Evolutionary conservation across 2,797 vertebrate genomes (phyloP), one percentile per base, ranked within the genome.

Genomic region (Bucorvus abyssinicus): DNA sequence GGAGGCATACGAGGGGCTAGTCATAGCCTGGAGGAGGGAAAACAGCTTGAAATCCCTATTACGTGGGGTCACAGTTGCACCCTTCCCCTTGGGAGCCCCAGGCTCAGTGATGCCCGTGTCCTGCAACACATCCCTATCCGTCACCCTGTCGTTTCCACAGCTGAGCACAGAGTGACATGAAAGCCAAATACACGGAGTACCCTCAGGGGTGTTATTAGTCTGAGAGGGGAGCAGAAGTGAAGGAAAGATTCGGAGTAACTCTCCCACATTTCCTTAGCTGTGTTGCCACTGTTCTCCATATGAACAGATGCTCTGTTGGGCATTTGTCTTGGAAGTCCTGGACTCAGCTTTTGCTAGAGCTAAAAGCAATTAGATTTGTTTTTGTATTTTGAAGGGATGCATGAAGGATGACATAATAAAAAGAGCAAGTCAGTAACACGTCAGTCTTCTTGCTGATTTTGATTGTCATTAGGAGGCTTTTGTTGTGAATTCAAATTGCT

Each of bases 251-350:
- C 2, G 0, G 36, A 87, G 12, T 47, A 55, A 38, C 16, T 24
- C 22, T 90, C 20, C 26, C 30, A 34, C 14, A 12, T 69, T 26
- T 9, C 40, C 8, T 65, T 16, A 23, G 6, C 12, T 61, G 17
- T 2, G 1, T 45, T 2, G 1, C 11, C 6, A 7, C 7, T 73
- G 12, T 12, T 75, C 20, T 8, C 44, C n/a, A 5, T n/a, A 42
- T 10, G 24, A 52, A 70, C 2, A 29, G 24, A 32, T 74, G 13
- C 7, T 73, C 13, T 65, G 63, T 14, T 2, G 4, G 44, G 9
- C 16, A 34, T 16, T 38, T 3, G 0, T n/a, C 44, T 68, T 0
- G 0, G 1, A 4, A 78, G 47, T 27, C 18, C 68, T 49, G 32
- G 36, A 24, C 7, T 4, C 4, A 2, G 70, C n/a, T n/a, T n/a